Conservation (phyloP, 2,113 vertebrate species). For the Dryoscopus gambensis region DNA sequence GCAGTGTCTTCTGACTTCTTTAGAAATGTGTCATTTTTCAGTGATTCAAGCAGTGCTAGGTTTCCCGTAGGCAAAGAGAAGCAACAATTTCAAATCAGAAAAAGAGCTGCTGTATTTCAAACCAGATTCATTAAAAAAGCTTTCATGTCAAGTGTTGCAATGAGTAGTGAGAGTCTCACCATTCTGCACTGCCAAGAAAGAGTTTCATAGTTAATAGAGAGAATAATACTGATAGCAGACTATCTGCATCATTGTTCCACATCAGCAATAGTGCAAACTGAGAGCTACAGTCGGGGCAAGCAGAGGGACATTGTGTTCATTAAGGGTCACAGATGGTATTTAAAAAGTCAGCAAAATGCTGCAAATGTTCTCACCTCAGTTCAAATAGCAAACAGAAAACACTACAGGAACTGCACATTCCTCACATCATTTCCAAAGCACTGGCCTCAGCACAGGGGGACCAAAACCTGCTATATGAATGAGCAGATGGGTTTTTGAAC, state of each 20-base stretch:
- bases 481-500: background rate
- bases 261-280: background rate
- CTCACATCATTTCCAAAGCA: background rate
- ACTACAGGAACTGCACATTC: background rate
- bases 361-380: background rate
- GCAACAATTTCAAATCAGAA: background rate
- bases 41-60: background rate
- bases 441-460: background rate
- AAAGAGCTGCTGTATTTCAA: background rate
- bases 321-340: background rate
- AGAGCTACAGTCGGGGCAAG: background rate
- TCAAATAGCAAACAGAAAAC: background rate
- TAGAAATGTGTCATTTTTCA: background rate
- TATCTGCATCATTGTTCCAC: background rate
- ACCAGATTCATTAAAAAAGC: background rate
- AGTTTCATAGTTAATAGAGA: background rate
- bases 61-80: background rate
- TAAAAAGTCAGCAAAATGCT: background rate
- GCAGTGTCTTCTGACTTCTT: background rate
- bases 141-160: background rate
- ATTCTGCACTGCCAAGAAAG: background rate
- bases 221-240: background rate
- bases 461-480: background rate
- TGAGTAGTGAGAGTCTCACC: background rate
- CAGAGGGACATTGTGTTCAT: background rate